Evolutionary conservation across 2,797 vertebrate species (phyloP).

Genomic region (Protosalanx chinensis): DNA sequence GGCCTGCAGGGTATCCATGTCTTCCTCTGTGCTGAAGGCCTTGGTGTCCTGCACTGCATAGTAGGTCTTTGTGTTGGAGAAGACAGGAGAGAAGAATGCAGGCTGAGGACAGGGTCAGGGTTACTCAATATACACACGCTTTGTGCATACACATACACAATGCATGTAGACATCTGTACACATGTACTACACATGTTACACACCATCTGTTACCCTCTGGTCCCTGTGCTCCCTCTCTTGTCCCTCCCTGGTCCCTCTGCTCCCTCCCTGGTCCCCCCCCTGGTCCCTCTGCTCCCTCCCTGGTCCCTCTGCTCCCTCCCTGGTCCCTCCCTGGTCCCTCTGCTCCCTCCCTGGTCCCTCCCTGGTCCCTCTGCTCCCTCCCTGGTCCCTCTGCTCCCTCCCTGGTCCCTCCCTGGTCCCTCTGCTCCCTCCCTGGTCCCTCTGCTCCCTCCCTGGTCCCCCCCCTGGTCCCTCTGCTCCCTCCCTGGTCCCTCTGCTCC

Average conservation of each 20-base stretch:
- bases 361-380: neutral
- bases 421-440: neutral
- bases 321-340: neutral
- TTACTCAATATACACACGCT: neutral
- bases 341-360: conserved; percentile 2
- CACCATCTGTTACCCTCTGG: neutral
- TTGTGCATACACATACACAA: neutral
- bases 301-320: neutral
- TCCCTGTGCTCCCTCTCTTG: no score
- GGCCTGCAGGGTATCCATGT: conserved; percentile 83
- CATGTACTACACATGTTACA: conserved; percentile 2
- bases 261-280: neutral
- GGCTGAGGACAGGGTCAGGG: conserved; percentile 4
- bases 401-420: neutral
- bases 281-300: neutral
- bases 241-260: neutral
- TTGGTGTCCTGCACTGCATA: conserved; percentile 94
- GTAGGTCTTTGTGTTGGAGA: conserved; percentile 79
- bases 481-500: neutral
- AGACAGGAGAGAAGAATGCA: conserved; percentile 5
- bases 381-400: neutral
- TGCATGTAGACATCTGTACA: neutral
- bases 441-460: no score
- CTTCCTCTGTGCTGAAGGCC: conserved; percentile 84
- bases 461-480: neutral